Percentiles rank a stretch among this genome's conserved stretches.
Evolutionary conservation across 1,140 invertebrate species (phyloP).

Genomic region (Branchinecta lindahli): DNA sequence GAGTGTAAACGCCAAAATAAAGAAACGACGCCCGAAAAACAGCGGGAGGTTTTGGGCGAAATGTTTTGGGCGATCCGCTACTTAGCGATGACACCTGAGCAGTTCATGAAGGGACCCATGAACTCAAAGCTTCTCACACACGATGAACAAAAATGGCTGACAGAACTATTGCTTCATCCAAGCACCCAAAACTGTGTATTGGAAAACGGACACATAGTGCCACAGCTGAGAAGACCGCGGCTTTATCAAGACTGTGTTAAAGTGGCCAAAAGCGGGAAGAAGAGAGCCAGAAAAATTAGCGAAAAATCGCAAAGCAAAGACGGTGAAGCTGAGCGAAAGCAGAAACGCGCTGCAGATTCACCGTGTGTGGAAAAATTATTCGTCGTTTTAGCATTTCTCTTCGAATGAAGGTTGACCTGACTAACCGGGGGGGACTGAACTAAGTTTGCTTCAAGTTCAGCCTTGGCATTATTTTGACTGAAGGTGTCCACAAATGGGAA

Average conservation of each 20-base stretch:
- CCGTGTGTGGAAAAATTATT: conserved; percentile 18
- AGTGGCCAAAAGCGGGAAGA: not conserved
- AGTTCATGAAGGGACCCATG: conserved; percentile 38
- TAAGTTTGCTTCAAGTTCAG: no score
- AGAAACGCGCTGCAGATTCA: not conserved
- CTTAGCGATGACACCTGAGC: conserved; percentile 42
- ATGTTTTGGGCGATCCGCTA: conserved; percentile 48
- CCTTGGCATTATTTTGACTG: no score
- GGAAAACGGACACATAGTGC: not conserved
- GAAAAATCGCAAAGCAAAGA: not conserved
- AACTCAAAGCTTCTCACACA: conserved; percentile 30
- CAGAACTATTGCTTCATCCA: conserved; percentile 17
- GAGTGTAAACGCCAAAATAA: conserved; percentile 45
- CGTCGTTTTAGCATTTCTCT: conserved; percentile 16
- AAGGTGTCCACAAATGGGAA: no score
- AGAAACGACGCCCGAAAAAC: conserved; percentile 42
- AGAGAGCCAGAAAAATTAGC: not conserved
- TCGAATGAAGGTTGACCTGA: conserved; percentile 13
- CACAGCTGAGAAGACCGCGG: not conserved
- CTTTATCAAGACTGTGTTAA: conserved; percentile 6
- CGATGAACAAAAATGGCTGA: conserved; percentile 28
- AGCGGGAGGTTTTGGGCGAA: conserved; percentile 42
- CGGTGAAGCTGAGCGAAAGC: not conserved
- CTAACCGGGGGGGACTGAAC: no score
- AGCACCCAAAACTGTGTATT: not conserved